phyloP scores from a whole-genome alignment of 2,888 invertebrate species.

The Teleiodes luculella region DNA sequence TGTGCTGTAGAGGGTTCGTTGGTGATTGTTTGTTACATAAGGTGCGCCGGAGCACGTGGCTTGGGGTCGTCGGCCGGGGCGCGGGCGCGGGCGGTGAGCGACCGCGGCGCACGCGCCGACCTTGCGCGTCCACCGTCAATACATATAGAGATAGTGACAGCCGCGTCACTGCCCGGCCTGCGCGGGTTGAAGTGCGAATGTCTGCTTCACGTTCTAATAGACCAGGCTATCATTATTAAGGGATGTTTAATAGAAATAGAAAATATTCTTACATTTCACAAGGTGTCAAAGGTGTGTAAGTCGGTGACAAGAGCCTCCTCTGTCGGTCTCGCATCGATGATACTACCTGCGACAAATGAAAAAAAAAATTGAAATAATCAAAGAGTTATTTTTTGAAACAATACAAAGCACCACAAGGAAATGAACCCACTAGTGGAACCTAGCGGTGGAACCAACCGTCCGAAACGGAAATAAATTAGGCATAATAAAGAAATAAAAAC shows the following conservation, averaged over 20 bases:
- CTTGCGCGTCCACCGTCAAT: slow-evolving; percentile 29
- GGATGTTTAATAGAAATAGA: too few relatives aligned
- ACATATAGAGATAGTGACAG: neutral
- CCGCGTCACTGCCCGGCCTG: neutral
- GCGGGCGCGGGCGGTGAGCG: slow-evolving; percentile 19
- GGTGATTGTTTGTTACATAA: too few relatives aligned
- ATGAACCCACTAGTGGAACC: too few relatives aligned
- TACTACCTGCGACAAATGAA: neutral
- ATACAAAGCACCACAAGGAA: too few relatives aligned
- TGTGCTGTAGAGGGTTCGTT: too few relatives aligned
- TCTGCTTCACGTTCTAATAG: too few relatives aligned
- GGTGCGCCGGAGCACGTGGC: slow-evolving; percentile 29
- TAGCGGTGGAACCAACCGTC: too few relatives aligned
- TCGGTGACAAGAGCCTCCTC: neutral
- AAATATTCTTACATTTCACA: neutral
- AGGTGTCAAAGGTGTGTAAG: neutral
- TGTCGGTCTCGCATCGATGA: neutral
- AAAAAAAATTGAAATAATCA: neutral
- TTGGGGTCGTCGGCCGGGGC: slow-evolving; percentile 32
- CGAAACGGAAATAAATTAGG: too few relatives aligned
- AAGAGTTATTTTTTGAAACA: too few relatives aligned
- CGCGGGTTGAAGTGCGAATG: too few relatives aligned
- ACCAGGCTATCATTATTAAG: too few relatives aligned
- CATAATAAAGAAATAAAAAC: too few relatives aligned
- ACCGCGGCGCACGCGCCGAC: slow-evolving; percentile 28